Conservation (phyloP, 2,888 invertebrate species). For the Horisme vitalbata region DNA sequence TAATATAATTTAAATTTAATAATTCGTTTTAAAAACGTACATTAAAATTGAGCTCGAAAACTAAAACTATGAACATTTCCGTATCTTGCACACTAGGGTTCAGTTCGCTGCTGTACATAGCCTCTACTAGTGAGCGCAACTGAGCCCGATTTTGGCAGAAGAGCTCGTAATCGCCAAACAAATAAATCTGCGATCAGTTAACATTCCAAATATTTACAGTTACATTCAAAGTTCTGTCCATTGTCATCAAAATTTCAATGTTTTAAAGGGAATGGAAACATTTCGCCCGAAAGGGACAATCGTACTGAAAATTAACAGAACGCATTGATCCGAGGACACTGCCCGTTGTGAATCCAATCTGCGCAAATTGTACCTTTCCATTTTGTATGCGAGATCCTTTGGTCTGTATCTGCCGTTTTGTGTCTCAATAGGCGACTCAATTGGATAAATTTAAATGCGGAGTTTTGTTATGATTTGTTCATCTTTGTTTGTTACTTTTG, state of each 20-base stretch:
- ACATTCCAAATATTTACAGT: constrained; percentile 2
- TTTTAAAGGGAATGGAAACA: constrained; percentile 32
- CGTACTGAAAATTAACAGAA: constrained; percentile 57
- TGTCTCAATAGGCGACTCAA: background rate
- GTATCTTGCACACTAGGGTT: too few relatives aligned
- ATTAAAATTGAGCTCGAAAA: too few relatives aligned
- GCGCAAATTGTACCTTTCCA: constrained; percentile 53
- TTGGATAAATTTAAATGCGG: background rate
- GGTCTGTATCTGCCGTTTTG: constrained; percentile 7
- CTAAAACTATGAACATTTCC: too few relatives aligned
- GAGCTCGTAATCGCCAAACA: too few relatives aligned
- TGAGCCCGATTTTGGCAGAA: too few relatives aligned
- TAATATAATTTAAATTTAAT: too few relatives aligned
- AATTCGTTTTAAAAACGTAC: too few relatives aligned
- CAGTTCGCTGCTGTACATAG: too few relatives aligned
- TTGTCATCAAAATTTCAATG: constrained; percentile 37
- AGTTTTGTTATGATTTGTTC: background rate
- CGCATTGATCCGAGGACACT: constrained; percentile 47
- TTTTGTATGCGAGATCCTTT: constrained; percentile 31
- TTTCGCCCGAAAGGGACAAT: constrained; percentile 52
- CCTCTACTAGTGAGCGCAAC: too few relatives aligned
- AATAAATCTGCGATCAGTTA: too few relatives aligned
- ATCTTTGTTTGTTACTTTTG: too few relatives aligned
- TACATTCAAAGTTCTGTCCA: background rate
- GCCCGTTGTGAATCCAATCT: constrained; percentile 58